phyloP scores from a whole-genome alignment of 1,140 invertebrate genomes.

The Trichogramma pretiosum region DNA sequence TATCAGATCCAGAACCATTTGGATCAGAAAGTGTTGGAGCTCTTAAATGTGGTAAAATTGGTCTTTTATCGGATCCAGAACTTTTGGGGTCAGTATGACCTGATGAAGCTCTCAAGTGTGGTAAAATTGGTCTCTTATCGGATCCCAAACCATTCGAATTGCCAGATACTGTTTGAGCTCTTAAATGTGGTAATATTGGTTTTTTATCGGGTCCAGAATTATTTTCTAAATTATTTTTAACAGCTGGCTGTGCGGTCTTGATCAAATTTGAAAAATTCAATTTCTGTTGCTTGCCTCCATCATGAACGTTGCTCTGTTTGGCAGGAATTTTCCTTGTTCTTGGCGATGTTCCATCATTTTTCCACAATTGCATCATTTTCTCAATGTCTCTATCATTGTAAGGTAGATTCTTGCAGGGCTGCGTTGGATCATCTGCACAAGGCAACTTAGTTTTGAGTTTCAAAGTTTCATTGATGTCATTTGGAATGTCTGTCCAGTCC shows the following conservation, averaged over 20 bases:
- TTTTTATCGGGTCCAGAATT: not conserved
- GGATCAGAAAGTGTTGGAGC: too few relatives aligned
- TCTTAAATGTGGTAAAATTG: too few relatives aligned
- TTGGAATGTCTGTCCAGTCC: constrained; percentile 28
- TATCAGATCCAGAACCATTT: too few relatives aligned
- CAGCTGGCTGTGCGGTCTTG: too few relatives aligned
- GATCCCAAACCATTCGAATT: too few relatives aligned
- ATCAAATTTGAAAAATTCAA: too few relatives aligned
- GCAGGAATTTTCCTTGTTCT: constrained; percentile 22
- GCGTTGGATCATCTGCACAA: constrained; percentile 24
- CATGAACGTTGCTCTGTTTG: not conserved
- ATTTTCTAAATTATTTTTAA: not conserved
- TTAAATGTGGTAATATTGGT: too few relatives aligned
- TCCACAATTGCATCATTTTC: constrained; percentile 27
- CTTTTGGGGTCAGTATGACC: not conserved
- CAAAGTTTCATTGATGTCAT: constrained; percentile 22
- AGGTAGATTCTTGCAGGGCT: constrained; percentile 23
- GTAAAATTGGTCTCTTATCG: not conserved
- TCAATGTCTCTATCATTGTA: constrained; percentile 28
- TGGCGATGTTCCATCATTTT: constrained; percentile 16
- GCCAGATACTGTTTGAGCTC: too few relatives aligned
- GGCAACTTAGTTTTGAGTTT: constrained; percentile 27
- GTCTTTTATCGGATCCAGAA: too few relatives aligned
- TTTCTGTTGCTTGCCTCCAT: too few relatives aligned
- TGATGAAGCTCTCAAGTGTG: not conserved